A percentile compares a stretch with the other conserved stretches of the same genome.
These are phyloP conservation scores for Megastigmus dorsalis DNA, from an alignment of 2,888 invertebrate genomes.

Conservation along the genomic window DNA sequence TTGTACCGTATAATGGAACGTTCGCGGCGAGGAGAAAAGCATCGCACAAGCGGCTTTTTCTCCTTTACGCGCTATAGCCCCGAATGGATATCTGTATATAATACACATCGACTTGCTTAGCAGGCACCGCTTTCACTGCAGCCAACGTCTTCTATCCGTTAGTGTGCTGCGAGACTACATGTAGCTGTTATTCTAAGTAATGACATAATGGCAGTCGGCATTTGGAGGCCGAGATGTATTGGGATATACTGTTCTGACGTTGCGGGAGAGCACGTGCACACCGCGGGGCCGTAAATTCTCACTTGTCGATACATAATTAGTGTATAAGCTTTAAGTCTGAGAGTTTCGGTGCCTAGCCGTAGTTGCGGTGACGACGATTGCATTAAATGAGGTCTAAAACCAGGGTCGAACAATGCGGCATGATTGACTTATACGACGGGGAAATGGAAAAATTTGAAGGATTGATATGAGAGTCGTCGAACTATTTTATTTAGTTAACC, in stretches of 20 bases:
- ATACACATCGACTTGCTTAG: background rate
- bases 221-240: no score
- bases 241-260: no score
- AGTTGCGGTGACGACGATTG: background rate
- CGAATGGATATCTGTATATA: no score
- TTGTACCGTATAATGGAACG: conserved; percentile 64
- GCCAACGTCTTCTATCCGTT: no score
- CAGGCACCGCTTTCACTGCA: background rate
- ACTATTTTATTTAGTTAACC: background rate
- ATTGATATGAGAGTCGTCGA: no score
- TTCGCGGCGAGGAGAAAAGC: conserved; percentile 2
- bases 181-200: no score
- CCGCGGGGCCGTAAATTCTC: background rate
- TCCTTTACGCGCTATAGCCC: no score
- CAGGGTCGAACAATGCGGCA: no score
- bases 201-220: background rate
- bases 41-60: background rate
- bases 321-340: conserved; percentile 1
- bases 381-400: no score
- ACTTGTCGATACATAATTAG: background rate
- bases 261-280: background rate
- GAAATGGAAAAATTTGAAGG: no score
- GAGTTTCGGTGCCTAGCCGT: background rate
- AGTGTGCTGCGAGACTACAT: no score
- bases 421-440: no score